Base-by-base conservation (phyloP, 2,113 vertebrate genomes). In the Lycocorax pyrrhopterus region DNA sequence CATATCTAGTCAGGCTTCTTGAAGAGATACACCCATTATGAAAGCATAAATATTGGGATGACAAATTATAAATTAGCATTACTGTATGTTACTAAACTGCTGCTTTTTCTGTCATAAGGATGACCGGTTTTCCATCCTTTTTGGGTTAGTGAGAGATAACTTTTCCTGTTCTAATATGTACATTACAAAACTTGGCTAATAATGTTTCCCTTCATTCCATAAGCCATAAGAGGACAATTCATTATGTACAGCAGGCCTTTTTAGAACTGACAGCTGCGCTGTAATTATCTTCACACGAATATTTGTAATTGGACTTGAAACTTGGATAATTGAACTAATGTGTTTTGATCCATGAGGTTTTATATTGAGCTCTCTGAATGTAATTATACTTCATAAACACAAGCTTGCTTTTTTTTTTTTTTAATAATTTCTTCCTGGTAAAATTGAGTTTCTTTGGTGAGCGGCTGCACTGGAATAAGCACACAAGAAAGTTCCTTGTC, bases 1-100 rank as follows among this genome's bases (percentile, higher is more conserved):
- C 80, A 83, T 58, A 95, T 96, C 89, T 95, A 87, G 46, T 63
- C 80, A 53, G 63, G 39, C 87, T 80, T 93, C 82, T 94, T 92
- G 83, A 89, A 74, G 35, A 81, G 59, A 64, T 74, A 82, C 23
- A 47, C n/a, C 62, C 77, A 6, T 95, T 88, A 96, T 72, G 74
- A 94, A 88, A 95, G 68, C 60, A 63, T 78, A 88, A 91, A 94
- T 88, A 85, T 60, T 92, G 84, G 95, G 94, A 93, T 92, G 69
- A 86, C 94, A 97, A 98, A 97, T 97, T 95, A 94, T 94, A 97
- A 93, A 95, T 96, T 96, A 96, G 78, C 89, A 96, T 98, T 95
- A 75, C 93, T 74, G 23, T 82, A 47, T 94, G 44, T 95, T 90
- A 94, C 87, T 97, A 88, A 97, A 97, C 89, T 85, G 63, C 80